Evolutionary conservation across 2,888 invertebrate species (phyloP).

Genomic region (Acrobasis repandana): DNA sequence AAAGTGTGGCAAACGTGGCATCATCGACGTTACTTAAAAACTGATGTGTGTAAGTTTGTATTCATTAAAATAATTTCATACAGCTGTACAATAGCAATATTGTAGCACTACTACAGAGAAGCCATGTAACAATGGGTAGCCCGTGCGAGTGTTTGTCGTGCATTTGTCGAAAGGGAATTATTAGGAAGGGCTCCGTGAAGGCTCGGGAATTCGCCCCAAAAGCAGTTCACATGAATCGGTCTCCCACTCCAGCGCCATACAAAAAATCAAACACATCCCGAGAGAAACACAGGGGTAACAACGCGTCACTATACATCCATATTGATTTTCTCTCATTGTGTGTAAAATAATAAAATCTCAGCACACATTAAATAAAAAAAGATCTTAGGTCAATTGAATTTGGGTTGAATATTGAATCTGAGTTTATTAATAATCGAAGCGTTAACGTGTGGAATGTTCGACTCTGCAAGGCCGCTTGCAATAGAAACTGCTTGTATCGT

Average conservation of each 20-base stretch:
- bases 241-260: constrained; percentile 79
- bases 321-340: constrained; percentile 82
- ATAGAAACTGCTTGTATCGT: constrained; percentile 79
- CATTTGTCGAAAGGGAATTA: constrained; percentile 82
- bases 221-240: constrained; percentile 81
- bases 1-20: not conserved
- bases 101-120: constrained; percentile 75
- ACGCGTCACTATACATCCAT: constrained; percentile 77
- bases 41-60: constrained; percentile 45
- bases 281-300: constrained; percentile 83
- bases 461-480: constrained; percentile 78
- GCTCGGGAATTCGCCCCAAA: constrained; percentile 83
- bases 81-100: constrained; percentile 64
- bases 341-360: constrained; percentile 76
- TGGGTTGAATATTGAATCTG: constrained; percentile 75
- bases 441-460: constrained; percentile 80
- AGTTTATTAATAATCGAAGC: constrained; percentile 81
- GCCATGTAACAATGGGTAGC: constrained; percentile 71
- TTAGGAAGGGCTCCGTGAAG: constrained; percentile 80
- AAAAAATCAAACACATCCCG: constrained; percentile 82
- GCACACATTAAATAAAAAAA: constrained; percentile 66
- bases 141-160: constrained; percentile 81
- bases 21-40: constrained; percentile 10
- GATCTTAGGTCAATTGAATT: constrained; percentile 72
- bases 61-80: constrained; percentile 66